Conservation (phyloP, 2,797 vertebrate genomes). For the Psittacula echo region DNA sequence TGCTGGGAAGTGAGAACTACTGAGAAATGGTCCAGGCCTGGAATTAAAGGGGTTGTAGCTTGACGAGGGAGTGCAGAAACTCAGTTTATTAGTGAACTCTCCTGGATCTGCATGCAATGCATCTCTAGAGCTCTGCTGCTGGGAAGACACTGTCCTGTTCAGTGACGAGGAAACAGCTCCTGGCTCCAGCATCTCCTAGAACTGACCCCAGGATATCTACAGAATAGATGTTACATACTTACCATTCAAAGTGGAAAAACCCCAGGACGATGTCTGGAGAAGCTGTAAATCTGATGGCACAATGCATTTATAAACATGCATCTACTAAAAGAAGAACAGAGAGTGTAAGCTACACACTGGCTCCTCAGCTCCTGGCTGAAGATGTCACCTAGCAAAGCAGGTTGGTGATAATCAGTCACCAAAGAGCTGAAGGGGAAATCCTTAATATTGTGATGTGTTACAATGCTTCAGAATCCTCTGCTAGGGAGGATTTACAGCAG, state of each 20-base stretch:
- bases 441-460: too few relatives aligned
- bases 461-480: not conserved
- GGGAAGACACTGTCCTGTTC: not conserved
- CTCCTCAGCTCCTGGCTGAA: not conserved
- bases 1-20: slow-evolving; percentile 31
- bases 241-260: not conserved
- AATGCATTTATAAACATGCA: not conserved
- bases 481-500: not conserved
- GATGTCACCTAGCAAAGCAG: not conserved
- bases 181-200: not conserved
- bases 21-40: slow-evolving; percentile 30
- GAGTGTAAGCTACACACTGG: not conserved
- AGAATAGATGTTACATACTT: fast-evolving
- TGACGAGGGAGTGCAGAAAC: slow-evolving; percentile 4
- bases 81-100: not conserved
- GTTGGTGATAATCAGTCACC: not conserved
- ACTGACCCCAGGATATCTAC: not conserved
- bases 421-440: not conserved
- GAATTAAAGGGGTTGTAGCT: slow-evolving; percentile 58
- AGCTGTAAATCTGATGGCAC: not conserved
- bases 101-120: not conserved
- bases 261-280: not conserved
- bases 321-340: not conserved
- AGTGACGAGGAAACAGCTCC: not conserved
- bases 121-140: not conserved